Evolutionary conservation across 2,113 vertebrate species (phyloP), one percentile per base, ranked within the genome.

Genomic region (Crotalus tigris): DNA sequence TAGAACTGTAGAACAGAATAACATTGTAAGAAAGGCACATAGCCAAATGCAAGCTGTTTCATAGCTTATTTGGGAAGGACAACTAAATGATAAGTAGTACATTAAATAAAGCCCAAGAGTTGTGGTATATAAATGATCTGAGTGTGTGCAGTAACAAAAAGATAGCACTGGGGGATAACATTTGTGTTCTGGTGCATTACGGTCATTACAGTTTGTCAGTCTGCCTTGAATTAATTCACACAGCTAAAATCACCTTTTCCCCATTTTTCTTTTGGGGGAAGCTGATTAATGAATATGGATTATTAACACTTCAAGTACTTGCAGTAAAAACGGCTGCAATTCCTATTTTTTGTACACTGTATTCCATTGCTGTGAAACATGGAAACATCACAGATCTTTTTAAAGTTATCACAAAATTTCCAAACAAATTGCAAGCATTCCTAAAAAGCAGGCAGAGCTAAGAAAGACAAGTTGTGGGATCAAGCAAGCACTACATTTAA

Each of bases 1-100:
- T 26, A 87, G 75, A 95, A 96, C 87, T 33, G 24, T 15, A 39
- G 61, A 59, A 89, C 53, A 51, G 69, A 92, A 26, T 39, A 39
- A 55, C 12, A 7, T 13, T 46, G 29, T 85, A 90, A 0, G 3
- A 64, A 94, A 89, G 85, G 39, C 92, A 94, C 58, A 57, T 13
- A 93, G 59, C 59, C 53, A 93, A 87, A 61, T 53, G 24, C 46
- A 86, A 57, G 39, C 11, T 57, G 33, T 33, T 92, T 90, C 46
- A 87, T 59, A 86, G 44, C 44, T 89, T 89, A 44, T 51, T 91
- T 92, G 75, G 90, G 85, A 75, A 54, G 69, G 44, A 5, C 55
- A 81, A 19, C n/a, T 89, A 10, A 17, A 81, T 94, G 24, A 11
- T 61, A 91, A 85, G 1, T 85, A 81, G 46, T 89, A 75, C 10